phyloP scores from a whole-genome alignment of 2,113 vertebrate genomes.

The Chitala chitala region DNA sequence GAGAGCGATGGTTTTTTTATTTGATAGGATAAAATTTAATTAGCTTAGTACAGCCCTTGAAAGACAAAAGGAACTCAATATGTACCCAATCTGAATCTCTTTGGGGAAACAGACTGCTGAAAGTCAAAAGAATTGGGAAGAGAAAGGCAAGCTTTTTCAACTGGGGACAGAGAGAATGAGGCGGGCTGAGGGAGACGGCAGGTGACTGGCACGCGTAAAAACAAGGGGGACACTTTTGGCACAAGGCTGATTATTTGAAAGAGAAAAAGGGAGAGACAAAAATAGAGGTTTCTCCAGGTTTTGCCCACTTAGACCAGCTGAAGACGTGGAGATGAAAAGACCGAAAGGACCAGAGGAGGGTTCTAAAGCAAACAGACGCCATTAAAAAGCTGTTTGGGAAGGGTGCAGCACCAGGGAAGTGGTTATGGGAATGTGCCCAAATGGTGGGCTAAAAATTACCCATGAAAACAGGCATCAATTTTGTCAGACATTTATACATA shows the following conservation, averaged over 20 bases:
- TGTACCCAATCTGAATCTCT: conserved; percentile 68
- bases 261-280: conserved; percentile 60
- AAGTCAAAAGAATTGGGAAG: conserved; percentile 69
- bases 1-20: conserved; percentile 57
- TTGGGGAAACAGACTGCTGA: conserved; percentile 63
- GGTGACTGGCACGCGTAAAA: conserved; percentile 84
- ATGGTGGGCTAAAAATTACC: conserved; percentile 48
- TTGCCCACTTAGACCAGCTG: conserved; percentile 61
- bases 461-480: conserved; percentile 30
- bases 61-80: conserved; percentile 72
- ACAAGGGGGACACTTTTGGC: conserved; percentile 65
- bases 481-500: conserved; percentile 38
- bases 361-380: conserved; percentile 56
- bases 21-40: conserved; percentile 82
- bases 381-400: conserved; percentile 48
- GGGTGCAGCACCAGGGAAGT: conserved; percentile 42
- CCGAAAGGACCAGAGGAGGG: conserved; percentile 47
- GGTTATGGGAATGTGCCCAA: conserved; percentile 68
- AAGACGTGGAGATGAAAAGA: conserved; percentile 56
- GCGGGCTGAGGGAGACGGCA: conserved; percentile 58
- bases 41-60: conserved; percentile 67
- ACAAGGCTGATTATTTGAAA: conserved; percentile 64
- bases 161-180: conserved; percentile 42
- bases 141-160: conserved; percentile 58
- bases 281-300: conserved; percentile 67